Conservation (phyloP, 2,797 vertebrate genomes). For the Anomalospiza imberbis region DNA sequence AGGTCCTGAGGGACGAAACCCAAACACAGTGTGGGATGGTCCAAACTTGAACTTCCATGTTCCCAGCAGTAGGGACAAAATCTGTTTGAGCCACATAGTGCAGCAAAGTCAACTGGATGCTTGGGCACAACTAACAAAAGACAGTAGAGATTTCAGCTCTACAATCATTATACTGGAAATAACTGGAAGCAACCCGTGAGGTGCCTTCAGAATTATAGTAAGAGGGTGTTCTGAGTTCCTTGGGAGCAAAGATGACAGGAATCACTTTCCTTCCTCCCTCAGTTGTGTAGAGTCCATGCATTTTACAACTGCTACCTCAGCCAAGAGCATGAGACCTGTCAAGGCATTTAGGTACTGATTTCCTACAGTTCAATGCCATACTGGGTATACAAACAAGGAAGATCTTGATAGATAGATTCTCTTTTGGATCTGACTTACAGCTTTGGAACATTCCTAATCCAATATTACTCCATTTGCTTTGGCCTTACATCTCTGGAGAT, state of each 20-base stretch:
- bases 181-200: not conserved
- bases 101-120: not conserved
- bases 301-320: not conserved
- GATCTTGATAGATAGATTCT: not conserved
- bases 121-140: not conserved
- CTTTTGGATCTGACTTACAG: not conserved
- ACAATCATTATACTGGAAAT: not conserved
- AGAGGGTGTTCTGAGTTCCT: not conserved
- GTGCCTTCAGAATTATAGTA: not conserved
- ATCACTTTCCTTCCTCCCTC: not conserved
- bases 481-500: not conserved
- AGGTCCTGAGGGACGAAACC: not conserved
- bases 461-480: not conserved
- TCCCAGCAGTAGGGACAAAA: not conserved
- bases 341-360: not conserved
- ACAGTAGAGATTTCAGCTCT: not conserved
- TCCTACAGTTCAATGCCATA: not conserved
- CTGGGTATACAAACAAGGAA: not conserved
- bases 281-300: not conserved
- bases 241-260: not conserved
- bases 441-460: not conserved
- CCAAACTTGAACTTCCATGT: not conserved
- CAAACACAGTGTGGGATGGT: not conserved
- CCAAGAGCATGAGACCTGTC: not conserved
- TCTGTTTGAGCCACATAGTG: fast-evolving